These are phyloP conservation scores for Eueremaeus valkanovi DNA, from an alignment of 2,888 invertebrate genomes.

Conservation along the genomic window DNA sequence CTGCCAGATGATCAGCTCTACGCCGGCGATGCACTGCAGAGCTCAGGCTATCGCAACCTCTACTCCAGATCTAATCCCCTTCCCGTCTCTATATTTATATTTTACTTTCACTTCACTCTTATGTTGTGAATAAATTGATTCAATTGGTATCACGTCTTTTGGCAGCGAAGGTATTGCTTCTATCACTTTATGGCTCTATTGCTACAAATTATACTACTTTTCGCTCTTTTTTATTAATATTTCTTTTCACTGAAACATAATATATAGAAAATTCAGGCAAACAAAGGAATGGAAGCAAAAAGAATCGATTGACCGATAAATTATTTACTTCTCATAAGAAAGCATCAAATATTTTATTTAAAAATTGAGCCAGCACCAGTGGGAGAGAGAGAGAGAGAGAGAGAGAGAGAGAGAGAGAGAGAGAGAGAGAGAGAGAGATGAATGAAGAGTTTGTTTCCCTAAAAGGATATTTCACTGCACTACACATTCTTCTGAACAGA, in stretches of 20 bases:
- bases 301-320: not conserved
- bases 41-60: not conserved
- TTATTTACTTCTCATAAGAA: not conserved
- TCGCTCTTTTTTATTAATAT: not conserved
- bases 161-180: not conserved
- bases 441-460: not conserved
- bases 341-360: too few relatives aligned
- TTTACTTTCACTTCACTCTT: not conserved
- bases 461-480: constrained; percentile 18
- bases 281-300: not conserved
- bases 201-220: not conserved
- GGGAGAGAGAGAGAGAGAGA: constrained; percentile 6
- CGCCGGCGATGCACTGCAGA: not conserved
- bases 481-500: not conserved
- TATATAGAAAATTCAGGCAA: not conserved
- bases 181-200: not conserved
- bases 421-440: not conserved
- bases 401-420: not conserved
- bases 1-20: not conserved
- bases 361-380: not conserved
- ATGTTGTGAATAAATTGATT: not conserved
- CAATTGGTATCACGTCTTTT: constrained; percentile 9
- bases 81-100: not conserved
- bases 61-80: not conserved
- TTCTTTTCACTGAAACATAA: not conserved